These are phyloP conservation scores for Steinernema feltiae DNA, from an alignment of 1,140 invertebrate species.

Conservation along the genomic window DNA sequence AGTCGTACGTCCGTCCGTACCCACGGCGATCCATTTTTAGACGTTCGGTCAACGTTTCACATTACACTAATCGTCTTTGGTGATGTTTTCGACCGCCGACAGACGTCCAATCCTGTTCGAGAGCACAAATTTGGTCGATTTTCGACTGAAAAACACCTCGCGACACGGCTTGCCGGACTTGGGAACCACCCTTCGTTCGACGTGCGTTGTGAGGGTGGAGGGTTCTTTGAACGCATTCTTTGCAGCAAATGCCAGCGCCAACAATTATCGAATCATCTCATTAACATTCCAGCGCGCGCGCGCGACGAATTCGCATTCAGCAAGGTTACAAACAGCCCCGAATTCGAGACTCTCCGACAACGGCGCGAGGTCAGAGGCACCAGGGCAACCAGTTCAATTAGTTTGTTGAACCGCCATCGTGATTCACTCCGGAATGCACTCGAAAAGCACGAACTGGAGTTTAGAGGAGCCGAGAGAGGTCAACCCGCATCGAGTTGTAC, in stretches of 20 bases:
- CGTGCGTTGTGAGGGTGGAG: background rate
- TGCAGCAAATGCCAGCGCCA: background rate
- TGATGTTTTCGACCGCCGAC: no score
- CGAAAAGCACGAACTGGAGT: background rate
- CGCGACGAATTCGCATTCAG: background rate
- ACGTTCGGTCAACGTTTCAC: no score
- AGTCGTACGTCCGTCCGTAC: no score
- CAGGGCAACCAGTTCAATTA: background rate
- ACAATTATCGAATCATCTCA: background rate
- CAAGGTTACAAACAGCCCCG: background rate
- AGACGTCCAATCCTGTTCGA: no score
- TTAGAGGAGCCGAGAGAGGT: background rate
- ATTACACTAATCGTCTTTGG: no score
- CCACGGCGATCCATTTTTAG: no score
- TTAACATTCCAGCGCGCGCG: background rate
- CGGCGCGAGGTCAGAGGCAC: background rate
- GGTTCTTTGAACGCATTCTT: background rate
- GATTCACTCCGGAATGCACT: background rate
- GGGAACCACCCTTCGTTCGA: no score
- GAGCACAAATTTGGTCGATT: no score
- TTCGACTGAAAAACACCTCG: no score
- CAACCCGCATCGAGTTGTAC: background rate
- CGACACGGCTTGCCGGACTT: no score
- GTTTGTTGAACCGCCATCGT: background rate
- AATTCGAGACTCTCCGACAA: background rate